Percentiles rank a stretch among this genome's conserved stretches.
These are phyloP conservation scores for Callithrix jacchus DNA, from an alignment of 2,113 vertebrate genomes.

Conservation along the genomic window DNA sequence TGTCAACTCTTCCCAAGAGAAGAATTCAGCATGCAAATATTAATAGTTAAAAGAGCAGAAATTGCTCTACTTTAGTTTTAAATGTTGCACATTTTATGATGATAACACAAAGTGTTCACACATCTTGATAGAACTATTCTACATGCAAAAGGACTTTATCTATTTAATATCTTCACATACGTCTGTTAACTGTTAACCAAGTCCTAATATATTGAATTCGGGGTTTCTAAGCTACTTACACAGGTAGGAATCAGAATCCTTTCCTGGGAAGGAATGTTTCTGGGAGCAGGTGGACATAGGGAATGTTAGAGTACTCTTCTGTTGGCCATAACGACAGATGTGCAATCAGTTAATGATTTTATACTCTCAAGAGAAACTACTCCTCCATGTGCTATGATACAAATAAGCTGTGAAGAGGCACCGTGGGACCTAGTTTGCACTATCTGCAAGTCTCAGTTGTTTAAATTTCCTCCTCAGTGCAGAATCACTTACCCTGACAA, in stretches of 20 bases:
- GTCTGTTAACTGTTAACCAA: not conserved
- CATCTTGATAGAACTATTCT: not conserved
- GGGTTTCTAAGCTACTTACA: conserved; percentile 55
- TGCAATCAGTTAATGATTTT: conserved; percentile 11
- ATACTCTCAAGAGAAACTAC: conserved; percentile 32
- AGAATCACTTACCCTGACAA: not conserved
- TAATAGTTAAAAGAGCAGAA: not conserved
- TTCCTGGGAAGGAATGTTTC: not conserved
- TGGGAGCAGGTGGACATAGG: not conserved
- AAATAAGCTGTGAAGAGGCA: not conserved
- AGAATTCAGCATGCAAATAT: not conserved
- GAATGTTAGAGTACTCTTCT: not conserved
- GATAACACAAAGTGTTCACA: not conserved
- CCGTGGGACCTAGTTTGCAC: conserved; percentile 50
- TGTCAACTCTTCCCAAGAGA: not conserved
- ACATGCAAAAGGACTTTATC: not conserved
- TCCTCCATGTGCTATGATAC: not conserved
- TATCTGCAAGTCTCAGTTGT: conserved; percentile 8
- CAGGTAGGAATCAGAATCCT: not conserved
- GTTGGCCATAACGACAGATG: not conserved
- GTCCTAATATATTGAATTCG: not conserved
- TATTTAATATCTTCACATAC: not conserved
- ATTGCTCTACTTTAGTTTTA: not conserved
- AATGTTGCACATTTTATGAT: not conserved
- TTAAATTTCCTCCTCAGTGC: not conserved